These are phyloP conservation scores for Panzeria rudis DNA, from an alignment of 2,888 invertebrate species.

Conservation along the genomic window DNA sequence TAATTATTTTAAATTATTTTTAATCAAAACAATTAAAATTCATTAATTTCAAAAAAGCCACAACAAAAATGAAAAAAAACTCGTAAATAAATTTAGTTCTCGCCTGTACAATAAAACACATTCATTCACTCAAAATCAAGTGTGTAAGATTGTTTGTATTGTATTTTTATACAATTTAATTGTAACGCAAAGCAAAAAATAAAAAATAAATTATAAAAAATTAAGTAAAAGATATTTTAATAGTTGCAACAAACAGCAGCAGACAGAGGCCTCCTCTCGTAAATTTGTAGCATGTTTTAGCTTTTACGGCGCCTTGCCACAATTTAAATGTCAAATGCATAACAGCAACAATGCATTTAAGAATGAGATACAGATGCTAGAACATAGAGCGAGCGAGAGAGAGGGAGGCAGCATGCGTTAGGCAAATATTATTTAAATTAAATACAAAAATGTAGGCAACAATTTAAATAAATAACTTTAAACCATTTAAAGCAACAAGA, in stretches of 20 bases:
- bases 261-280: slow-evolving; percentile 42
- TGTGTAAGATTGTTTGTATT: slow-evolving; percentile 12
- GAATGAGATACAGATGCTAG: slow-evolving; percentile 13
- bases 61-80: slow-evolving; percentile 30
- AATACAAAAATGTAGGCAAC: slow-evolving; percentile 58
- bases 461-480: slow-evolving; percentile 65
- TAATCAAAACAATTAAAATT: slow-evolving; percentile 73
- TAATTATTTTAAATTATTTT: slow-evolving; percentile 72
- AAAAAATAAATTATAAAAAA: slow-evolving; percentile 36
- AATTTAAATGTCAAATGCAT: slow-evolving; percentile 73
- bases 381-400: background rate
- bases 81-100: slow-evolving; percentile 68
- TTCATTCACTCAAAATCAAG: slow-evolving; percentile 55
- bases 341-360: slow-evolving; percentile 61
- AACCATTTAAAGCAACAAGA: slow-evolving; percentile 57
- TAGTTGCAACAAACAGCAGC: slow-evolving; percentile 48
- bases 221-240: slow-evolving; percentile 69
- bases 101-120: slow-evolving; percentile 49
- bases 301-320: slow-evolving; percentile 72
- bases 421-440: slow-evolving; percentile 55
- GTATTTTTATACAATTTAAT: slow-evolving; percentile 64
- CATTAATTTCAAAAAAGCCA: slow-evolving; percentile 65
- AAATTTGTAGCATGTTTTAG: slow-evolving; percentile 62
- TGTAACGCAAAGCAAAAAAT: slow-evolving; percentile 56
- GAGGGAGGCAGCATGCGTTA: slow-evolving; percentile 8